phyloP scores from a whole-genome alignment of 2,797 vertebrate genomes.

The Dendrocincla tyrannina region DNA sequence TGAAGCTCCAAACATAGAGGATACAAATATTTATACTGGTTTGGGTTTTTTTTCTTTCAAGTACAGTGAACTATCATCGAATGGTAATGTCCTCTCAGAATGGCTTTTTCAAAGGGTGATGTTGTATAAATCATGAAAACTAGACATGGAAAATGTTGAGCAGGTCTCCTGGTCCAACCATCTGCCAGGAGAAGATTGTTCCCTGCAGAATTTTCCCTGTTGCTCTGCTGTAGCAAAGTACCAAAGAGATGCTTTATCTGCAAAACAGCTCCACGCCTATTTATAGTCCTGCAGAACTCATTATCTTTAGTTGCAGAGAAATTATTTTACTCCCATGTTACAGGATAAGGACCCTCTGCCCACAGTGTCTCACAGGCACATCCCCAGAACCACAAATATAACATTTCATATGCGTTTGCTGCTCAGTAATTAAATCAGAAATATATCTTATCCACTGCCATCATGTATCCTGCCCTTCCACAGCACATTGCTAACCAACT shows the following conservation, averaged over 20 bases:
- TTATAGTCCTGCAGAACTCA: slow-evolving; percentile 30
- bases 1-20: neutral
- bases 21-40: neutral
- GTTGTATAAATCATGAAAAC: slow-evolving; percentile 41
- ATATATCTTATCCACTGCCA: neutral
- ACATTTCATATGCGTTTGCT: neutral
- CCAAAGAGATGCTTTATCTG: slow-evolving; percentile 24
- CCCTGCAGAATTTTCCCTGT: slow-evolving; percentile 39
- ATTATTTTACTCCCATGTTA: neutral
- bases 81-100: neutral
- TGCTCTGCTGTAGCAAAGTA: neutral
- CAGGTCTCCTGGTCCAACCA: slow-evolving; percentile 24
- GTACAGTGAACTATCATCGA: slow-evolving; percentile 1
- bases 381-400: neutral
- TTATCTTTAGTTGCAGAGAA: slow-evolving; percentile 11
- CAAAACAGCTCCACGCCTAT: neutral
- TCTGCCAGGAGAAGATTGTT: slow-evolving; percentile 42
- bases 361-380: neutral
- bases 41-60: neutral
- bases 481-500: neutral
- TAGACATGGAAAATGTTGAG: slow-evolving; percentile 28
- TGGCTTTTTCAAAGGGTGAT: slow-evolving; percentile 22
- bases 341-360: neutral
- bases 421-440: neutral
- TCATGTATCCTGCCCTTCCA: neutral